These are phyloP conservation scores for Sweltsa coloradensis DNA, from an alignment of 1,140 invertebrate species.

Conservation along the genomic window DNA sequence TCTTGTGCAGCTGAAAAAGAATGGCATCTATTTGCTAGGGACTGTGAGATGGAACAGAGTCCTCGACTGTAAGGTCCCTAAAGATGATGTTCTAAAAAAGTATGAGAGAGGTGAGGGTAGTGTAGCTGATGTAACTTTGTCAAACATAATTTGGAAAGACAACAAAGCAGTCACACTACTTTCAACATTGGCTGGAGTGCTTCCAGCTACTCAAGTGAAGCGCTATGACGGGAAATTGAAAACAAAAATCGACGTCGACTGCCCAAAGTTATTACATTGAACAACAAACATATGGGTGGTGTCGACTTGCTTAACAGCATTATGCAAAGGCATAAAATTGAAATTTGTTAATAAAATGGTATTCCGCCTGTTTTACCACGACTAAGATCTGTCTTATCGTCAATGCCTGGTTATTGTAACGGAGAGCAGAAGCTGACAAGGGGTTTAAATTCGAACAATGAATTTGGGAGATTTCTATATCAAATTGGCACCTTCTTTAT, in stretches of 20 bases:
- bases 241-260: slow-evolving; percentile 15
- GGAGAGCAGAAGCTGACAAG: slow-evolving; percentile 20
- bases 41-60: slow-evolving; percentile 23
- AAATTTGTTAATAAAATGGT: slow-evolving; percentile 9
- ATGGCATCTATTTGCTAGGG: slow-evolving; percentile 21
- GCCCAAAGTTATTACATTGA: slow-evolving; percentile 21
- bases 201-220: slow-evolving; percentile 17
- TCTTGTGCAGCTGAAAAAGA: slow-evolving; percentile 21
- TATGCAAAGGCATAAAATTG: slow-evolving; percentile 23
- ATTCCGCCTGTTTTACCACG: slow-evolving; percentile 23
- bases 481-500: slow-evolving; percentile 13
- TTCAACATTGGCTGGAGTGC: slow-evolving; percentile 22
- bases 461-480: slow-evolving; percentile 5
- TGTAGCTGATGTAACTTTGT: background rate
- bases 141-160: slow-evolving; percentile 21
- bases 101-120: background rate
- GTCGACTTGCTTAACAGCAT: slow-evolving; percentile 24
- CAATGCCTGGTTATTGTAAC: slow-evolving; percentile 22
- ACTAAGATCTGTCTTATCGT: slow-evolving; percentile 20
- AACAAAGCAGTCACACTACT: slow-evolving; percentile 26
- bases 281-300: slow-evolving; percentile 22
- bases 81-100: slow-evolving; percentile 24
- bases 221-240: slow-evolving; percentile 8
- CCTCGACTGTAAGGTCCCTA: slow-evolving; percentile 22
- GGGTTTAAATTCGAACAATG: background rate